Evolutionary conservation across 2,113 vertebrate genomes (phyloP).

Genomic region (Dinomys branickii): DNA sequence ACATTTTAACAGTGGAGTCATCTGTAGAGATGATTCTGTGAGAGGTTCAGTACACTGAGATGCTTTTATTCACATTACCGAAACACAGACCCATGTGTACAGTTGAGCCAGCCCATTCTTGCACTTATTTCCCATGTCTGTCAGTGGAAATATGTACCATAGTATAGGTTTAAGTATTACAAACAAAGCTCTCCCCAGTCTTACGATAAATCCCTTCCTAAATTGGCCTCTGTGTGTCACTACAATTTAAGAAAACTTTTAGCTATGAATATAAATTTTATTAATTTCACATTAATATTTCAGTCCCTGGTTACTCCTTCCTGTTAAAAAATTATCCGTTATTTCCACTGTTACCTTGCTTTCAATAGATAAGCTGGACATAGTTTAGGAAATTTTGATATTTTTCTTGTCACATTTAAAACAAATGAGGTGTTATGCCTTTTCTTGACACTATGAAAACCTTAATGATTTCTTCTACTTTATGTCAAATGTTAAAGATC

Average conservation of each 20-base stretch:
- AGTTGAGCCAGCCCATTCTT: background rate
- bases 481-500: background rate
- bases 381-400: background rate
- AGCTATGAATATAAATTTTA: background rate
- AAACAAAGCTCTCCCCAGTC: background rate
- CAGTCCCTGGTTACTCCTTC: background rate
- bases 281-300: background rate
- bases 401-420: background rate
- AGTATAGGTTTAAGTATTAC: background rate
- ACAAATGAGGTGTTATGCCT: background rate
- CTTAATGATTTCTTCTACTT: background rate
- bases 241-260: background rate
- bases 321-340: background rate
- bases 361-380: background rate
- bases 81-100: background rate
- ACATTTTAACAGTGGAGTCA: background rate
- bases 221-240: background rate
- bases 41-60: background rate
- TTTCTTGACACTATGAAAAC: constrained; percentile 7
- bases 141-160: background rate
- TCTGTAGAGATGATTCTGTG: background rate
- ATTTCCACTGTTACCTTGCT: background rate
- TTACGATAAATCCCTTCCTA: background rate
- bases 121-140: background rate
- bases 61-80: background rate